Evolutionary conservation across 2,888 invertebrate species (phyloP), one percentile per base, ranked within the genome.

Genomic region (Abscondita cerata): DNA sequence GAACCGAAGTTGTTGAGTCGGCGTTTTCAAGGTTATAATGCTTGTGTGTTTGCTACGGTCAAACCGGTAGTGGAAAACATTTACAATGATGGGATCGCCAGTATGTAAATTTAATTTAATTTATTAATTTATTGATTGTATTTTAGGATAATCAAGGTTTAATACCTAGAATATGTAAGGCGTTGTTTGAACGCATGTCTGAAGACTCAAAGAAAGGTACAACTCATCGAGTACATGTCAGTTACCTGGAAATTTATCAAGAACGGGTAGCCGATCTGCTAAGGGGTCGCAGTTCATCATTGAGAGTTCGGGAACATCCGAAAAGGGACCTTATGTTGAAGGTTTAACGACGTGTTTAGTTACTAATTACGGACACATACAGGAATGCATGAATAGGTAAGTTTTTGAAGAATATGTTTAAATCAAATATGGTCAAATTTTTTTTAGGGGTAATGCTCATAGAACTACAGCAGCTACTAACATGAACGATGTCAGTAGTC

Each of bases 41-140:
- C 93, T 60, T 94, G 94, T 77, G 92, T 94, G 58, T 94, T 95
- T 83, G 94, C 95, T 95, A 95, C 78, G 95, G 95, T 15, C 94
- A 95, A 83, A 95, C 94, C 1, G 94, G 94, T 67, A 93, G 93
- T 79, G 94, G 94, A 95, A 95, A 82, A 94, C 94, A 0, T 93
- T 91, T 78, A 95, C 94, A 33, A 95, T 95, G 94, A 94, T 94
- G 93, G 94, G 94, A 2, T 86, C 89, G 6, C 82, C 86, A 70
- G 90, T 90, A 80, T 81, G 20, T 52, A 56, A n/a, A n/a, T n/a
- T n/a, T n/a, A n/a, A n/a, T n/a, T n/a, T n/a, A n/a, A n/a, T n/a
- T n/a, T n/a, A n/a, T n/a, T n/a, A n/a, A n/a, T n/a, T n/a, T n/a
- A n/a, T n/a, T n/a, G n/a, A n/a, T n/a, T n/a, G n/a, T n/a, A n/a